These are phyloP conservation scores for Julus scanicus DNA, from an alignment of 2,888 invertebrate species.

Conservation along the genomic window DNA sequence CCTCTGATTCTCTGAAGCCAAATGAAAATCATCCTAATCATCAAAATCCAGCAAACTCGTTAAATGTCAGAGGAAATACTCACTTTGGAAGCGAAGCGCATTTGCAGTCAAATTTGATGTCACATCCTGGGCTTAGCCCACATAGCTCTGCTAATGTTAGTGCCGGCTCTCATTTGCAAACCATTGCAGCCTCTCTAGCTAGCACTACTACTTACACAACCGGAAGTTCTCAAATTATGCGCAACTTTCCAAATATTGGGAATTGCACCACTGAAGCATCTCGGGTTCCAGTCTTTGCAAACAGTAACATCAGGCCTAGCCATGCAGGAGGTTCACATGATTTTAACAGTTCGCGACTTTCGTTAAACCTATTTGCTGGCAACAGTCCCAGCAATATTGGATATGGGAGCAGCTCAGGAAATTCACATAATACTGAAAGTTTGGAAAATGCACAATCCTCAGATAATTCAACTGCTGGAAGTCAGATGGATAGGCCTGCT, in stretches of 20 bases:
- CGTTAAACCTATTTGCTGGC: constrained; percentile 9
- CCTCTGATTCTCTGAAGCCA: neutral
- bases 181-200: neutral
- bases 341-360: neutral
- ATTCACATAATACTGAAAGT: constrained; percentile 43
- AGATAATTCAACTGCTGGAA: constrained; percentile 15
- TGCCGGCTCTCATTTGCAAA: constrained; percentile 19
- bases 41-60: neutral
- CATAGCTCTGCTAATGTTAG: neutral
- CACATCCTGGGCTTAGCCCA: neutral
- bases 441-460: neutral
- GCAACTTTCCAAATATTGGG: neutral
- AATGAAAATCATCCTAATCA: constrained; percentile 14
- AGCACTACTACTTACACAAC: constrained; percentile 38
- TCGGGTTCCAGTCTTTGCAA: neutral
- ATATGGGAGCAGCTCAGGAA: constrained; percentile 44
- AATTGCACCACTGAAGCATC: neutral
- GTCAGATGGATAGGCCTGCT: constrained; percentile 14
- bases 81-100: constrained; percentile 13
- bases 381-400: constrained; percentile 25
- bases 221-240: neutral
- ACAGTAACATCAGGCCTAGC: neutral
- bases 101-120: neutral
- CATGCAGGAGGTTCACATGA: constrained; percentile 20
- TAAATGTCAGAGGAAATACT: constrained; percentile 45